These are phyloP conservation scores for Helicolenus hilgendorfi DNA, from an alignment of 2,797 vertebrate genomes.

Conservation along the genomic window DNA sequence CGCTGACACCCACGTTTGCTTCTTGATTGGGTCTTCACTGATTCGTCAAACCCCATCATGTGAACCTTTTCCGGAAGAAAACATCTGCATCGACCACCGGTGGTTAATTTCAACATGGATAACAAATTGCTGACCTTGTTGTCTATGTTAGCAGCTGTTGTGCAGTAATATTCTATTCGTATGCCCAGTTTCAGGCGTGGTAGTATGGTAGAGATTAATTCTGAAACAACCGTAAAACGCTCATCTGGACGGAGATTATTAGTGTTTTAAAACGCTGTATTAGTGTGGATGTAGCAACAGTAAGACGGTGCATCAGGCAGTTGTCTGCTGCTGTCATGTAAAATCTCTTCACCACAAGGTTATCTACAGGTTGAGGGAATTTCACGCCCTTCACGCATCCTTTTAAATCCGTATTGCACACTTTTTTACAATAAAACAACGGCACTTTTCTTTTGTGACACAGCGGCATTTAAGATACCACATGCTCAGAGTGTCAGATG, in stretches of 20 bases:
- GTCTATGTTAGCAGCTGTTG: not conserved
- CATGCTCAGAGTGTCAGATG: not conserved
- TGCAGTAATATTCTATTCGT: accelerated
- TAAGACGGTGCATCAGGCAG: not conserved
- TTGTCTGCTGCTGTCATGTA: not conserved
- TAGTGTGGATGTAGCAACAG: not conserved
- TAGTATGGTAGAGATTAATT: not conserved
- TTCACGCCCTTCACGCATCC: not conserved
- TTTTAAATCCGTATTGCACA: not conserved
- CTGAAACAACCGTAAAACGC: not conserved
- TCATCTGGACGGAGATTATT: not conserved
- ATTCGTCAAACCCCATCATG: not conserved
- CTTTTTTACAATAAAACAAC: not conserved
- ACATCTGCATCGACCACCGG: not conserved
- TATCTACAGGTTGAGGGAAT: not conserved
- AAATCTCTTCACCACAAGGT: not conserved
- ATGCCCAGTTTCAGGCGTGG: not conserved
- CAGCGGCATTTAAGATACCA: not conserved
- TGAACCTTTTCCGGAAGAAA: not conserved
- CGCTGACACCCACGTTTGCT: not conserved
- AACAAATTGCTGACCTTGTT: too few relatives aligned
- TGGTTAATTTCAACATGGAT: too few relatives aligned
- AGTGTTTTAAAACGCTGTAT: not conserved
- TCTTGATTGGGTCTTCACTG: not conserved
- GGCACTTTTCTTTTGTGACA: not conserved